These are phyloP conservation scores for Macrotrachela quadricornifera DNA, from an alignment of 1,140 invertebrate species.

Conservation along the genomic window DNA sequence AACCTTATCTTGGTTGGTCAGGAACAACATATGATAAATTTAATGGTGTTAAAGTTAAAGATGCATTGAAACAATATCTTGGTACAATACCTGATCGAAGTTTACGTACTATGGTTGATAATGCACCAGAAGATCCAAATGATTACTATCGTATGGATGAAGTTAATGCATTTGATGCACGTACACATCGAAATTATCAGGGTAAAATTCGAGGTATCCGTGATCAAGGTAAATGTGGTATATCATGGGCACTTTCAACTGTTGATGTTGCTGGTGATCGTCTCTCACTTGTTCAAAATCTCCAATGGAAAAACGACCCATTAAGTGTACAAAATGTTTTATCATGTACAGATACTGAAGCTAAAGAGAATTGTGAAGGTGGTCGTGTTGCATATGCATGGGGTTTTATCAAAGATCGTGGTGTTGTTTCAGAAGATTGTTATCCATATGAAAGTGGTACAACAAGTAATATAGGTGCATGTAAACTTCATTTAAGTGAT, in stretches of 20 bases:
- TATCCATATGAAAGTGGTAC: constrained; percentile 49
- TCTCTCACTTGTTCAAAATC: not conserved
- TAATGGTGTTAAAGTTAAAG: too few relatives aligned
- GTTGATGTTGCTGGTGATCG: constrained; percentile 6
- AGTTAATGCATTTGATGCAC: constrained; percentile 38
- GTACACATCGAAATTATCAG: constrained; percentile 32
- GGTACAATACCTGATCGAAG: too few relatives aligned
- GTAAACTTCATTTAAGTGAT: constrained; percentile 4
- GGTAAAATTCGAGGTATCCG: constrained; percentile 27
- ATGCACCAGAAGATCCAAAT: not conserved
- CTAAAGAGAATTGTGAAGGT: too few relatives aligned
- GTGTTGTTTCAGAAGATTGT: constrained; percentile 54
- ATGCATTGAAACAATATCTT: too few relatives aligned
- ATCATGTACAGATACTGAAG: not conserved
- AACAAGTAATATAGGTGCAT: constrained; percentile 13
- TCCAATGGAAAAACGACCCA: not conserved
- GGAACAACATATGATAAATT: too few relatives aligned
- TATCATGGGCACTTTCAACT: constrained; percentile 66
- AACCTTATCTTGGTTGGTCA: too few relatives aligned
- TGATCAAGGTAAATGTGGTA: constrained; percentile 71
- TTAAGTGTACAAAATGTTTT: constrained; percentile 6
- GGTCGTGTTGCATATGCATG: too few relatives aligned
- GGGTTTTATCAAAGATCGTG: too few relatives aligned
- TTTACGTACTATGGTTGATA: not conserved
- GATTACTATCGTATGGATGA: not conserved